These are phyloP conservation scores for Neodon shergylaensis DNA, from an alignment of 2,113 vertebrate species.

Conservation along the genomic window DNA sequence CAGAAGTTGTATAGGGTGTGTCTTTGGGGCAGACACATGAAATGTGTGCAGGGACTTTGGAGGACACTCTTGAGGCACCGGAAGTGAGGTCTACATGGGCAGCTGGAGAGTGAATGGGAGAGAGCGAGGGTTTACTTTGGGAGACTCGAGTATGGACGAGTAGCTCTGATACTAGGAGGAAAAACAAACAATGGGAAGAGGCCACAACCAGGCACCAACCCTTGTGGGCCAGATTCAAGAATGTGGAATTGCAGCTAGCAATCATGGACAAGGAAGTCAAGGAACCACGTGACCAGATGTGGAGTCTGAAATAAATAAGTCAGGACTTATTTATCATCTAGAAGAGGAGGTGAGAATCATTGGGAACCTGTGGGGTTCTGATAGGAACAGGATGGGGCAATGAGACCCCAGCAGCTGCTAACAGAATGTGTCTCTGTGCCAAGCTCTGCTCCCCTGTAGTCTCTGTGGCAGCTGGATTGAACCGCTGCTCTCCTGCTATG, in stretches of 20 bases:
- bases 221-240: not conserved
- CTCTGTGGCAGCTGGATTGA: not conserved
- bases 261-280: not conserved
- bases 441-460: not conserved
- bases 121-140: fast-evolving
- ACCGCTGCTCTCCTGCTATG: not conserved
- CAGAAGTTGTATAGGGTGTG: not conserved
- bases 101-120: fast-evolving
- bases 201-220: too few relatives aligned
- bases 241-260: not conserved
- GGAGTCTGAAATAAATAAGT: not conserved
- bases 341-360: not conserved
- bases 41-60: not conserved
- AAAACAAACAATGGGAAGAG: not conserved
- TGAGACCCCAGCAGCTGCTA: not conserved
- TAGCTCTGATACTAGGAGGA: not conserved
- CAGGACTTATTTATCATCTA: too few relatives aligned
- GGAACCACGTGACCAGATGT: not conserved
- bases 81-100: not conserved
- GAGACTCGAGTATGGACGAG: not conserved
- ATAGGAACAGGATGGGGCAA: not conserved
- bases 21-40: too few relatives aligned
- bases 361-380: not conserved
- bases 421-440: not conserved
- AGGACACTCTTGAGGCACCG: not conserved